Evolutionary conservation across 2,113 vertebrate species (phyloP).

Genomic region (Eptesicus fuscus): DNA sequence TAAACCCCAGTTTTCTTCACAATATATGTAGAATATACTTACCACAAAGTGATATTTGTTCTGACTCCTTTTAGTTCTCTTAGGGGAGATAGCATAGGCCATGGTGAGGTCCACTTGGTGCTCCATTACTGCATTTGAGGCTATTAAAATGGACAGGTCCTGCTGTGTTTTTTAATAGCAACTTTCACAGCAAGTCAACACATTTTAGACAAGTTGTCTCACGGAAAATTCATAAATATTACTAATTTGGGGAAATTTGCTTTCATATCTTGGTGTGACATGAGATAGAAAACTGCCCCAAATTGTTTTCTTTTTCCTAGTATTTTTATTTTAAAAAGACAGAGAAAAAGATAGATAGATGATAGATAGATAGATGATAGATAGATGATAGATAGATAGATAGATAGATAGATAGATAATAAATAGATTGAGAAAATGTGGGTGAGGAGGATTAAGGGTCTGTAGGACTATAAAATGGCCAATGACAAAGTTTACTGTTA

Average conservation of each 20-base stretch:
- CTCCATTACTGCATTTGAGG: not conserved
- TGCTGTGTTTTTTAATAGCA: not conserved
- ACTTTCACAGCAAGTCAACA: not conserved
- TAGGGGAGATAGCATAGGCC: not conserved
- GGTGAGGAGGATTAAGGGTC: constrained; percentile 8
- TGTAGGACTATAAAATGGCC: not conserved
- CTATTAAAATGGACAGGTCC: not conserved
- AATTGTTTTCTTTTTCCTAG: not conserved
- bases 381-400: too few species aligned
- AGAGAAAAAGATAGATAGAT: not conserved
- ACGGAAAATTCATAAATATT: not conserved
- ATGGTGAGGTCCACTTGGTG: not conserved
- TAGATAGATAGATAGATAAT: too few species aligned
- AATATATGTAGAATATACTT: not conserved
- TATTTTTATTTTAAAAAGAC: not conserved
- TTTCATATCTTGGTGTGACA: not conserved
- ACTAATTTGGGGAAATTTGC: constrained; percentile 5
- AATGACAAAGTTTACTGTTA: constrained; percentile 50
- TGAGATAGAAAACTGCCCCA: not conserved
- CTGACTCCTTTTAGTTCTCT: not conserved
- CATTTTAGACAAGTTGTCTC: not conserved
- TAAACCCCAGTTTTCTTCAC: not conserved
- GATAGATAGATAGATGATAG: too few species aligned
- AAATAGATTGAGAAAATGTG: not conserved
- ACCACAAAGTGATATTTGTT: not conserved